These are phyloP conservation scores for Gila orcuttii DNA, from an alignment of 2,113 vertebrate species.

Conservation along the genomic window DNA sequence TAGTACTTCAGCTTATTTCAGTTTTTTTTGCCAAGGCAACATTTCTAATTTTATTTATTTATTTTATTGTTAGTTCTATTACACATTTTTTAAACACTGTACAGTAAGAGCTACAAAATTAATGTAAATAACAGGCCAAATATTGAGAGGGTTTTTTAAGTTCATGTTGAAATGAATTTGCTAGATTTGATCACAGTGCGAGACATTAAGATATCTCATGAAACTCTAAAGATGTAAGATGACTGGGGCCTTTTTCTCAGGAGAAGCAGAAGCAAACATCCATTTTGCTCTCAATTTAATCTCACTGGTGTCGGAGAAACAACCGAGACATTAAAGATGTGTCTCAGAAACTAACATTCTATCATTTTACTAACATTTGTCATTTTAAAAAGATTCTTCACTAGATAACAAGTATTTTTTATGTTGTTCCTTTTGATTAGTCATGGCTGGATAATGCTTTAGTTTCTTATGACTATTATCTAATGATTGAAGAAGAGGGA, in stretches of 20 bases:
- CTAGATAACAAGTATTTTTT: not conserved
- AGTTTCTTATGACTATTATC: not conserved
- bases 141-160: no score
- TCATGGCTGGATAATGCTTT: not conserved
- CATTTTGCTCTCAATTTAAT: not conserved
- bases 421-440: not conserved
- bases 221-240: not conserved
- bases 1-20: no score
- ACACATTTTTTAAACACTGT: no score
- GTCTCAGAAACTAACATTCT: no score
- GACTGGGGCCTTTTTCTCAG: not conserved
- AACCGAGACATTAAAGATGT: not conserved
- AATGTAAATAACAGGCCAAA: no score
- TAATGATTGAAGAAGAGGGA: not conserved
- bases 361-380: not conserved
- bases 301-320: not conserved
- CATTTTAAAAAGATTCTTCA: not conserved
- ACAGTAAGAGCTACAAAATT: no score
- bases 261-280: not conserved
- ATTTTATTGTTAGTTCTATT: no score
- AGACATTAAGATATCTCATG: no score
- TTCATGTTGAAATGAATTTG: no score
- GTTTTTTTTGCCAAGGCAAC: no score
- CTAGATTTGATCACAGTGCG: no score
- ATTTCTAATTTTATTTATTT: no score